Evolutionary conservation across 2,888 invertebrate genomes (phyloP).

Genomic region (Lagria hirta): DNA sequence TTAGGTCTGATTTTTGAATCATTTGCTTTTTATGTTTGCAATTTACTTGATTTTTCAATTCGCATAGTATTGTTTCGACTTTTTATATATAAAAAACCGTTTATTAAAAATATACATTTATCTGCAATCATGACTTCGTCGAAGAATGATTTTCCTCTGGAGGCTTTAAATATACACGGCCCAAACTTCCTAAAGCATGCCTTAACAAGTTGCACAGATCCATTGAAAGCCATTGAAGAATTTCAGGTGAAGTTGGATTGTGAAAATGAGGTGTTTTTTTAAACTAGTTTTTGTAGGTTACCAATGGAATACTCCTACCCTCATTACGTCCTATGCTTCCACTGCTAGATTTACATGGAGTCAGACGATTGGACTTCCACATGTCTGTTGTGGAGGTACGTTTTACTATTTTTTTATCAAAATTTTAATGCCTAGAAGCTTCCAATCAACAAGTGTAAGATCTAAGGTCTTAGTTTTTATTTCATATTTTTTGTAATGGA

Average conservation of each 20-base stretch:
- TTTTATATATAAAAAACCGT: too few species aligned
- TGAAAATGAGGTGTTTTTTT: constrained; percentile 6
- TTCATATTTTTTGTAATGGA: too few species aligned
- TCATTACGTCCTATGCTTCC: constrained; percentile 94
- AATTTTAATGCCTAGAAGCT: too few species aligned
- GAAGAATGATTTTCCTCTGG: constrained; percentile 50
- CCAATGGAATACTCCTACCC: constrained; percentile 89
- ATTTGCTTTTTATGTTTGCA: too few species aligned
- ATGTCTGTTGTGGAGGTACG: constrained; percentile 84
- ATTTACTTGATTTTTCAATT: too few species aligned
- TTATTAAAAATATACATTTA: too few species aligned
- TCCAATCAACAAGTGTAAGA: too few species aligned
- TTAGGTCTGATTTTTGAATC: too few species aligned
- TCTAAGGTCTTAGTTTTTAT: too few species aligned
- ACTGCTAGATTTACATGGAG: constrained; percentile 90
- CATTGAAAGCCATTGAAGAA: constrained; percentile 96
- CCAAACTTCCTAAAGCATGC: constrained; percentile 67
- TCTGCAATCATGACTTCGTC: constrained; percentile 26
- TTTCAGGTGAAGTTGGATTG: constrained; percentile 78
- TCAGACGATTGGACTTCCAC: constrained; percentile 91
- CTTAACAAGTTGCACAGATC: constrained; percentile 93
- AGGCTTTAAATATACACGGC: constrained; percentile 52
- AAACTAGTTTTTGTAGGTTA: constrained; percentile 62
- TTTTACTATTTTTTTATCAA: too few species aligned
- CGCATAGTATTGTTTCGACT: too few species aligned